Evolutionary conservation across 2,113 vertebrate genomes (phyloP), one percentile per base, ranked within the genome.

Genomic region (Odontophorus gujanensis): DNA sequence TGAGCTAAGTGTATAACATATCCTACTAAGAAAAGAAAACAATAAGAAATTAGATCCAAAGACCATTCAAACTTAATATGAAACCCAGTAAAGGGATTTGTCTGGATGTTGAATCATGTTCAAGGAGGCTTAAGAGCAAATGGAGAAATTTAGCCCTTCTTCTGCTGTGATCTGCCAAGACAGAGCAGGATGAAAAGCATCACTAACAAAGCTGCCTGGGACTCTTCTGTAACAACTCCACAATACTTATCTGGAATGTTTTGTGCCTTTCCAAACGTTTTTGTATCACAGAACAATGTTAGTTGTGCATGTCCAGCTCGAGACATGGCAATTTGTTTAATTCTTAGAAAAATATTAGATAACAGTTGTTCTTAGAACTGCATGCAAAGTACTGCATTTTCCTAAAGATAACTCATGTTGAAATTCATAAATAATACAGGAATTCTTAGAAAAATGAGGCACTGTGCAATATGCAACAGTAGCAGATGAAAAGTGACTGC

Each of bases 351-450:
- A 38, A 30, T 43, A 58, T 40, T 47, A 55, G 75, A 18, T n/a
- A 74, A 19, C 21, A 86, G 22, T 2, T 47, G 18, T 30, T 92
- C 69, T 50, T 77, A 51, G 45, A 88, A 25, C 32, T 45, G 18
- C 2, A 0, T 51, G 67, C 59, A 73, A 61, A 47, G 30, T 65
- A 51, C 69, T 10, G 63, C 67, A 66, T 80, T 85, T 92, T 51
- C 38, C 42, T 76, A 42, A 84, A 79, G 53, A 67, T 65, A 93
- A 65, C 43, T 42, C 62, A 32, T 2, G 3, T 21, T 69, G 58
- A 90, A 90, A 87, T 65, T 85, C 40, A 92, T 93, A 92, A 90
- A 92, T 84, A 92, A 92, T 89, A 93, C 62, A 89, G 18, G 86
- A 87, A 71, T 26, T 36, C 20, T 28, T 53, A 25, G 28, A n/a